Base-by-base conservation (phyloP, 2,888 invertebrate species). In the Baronia brevicornis region DNA sequence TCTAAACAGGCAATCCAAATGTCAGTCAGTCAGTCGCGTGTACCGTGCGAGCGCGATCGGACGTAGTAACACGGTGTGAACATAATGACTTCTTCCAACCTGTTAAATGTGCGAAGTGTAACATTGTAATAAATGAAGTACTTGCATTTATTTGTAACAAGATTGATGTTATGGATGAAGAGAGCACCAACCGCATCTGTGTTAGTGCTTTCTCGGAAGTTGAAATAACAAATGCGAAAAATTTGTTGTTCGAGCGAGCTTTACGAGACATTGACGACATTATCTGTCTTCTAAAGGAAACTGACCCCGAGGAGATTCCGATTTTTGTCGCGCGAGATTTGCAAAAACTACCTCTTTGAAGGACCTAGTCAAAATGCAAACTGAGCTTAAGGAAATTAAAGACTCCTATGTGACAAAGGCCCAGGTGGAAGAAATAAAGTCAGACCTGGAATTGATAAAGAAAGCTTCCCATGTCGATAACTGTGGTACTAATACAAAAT, bases 221-320 rank as follows among this genome's bases (percentile, higher is more conserved):
- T n/a, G 42, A 46, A 6, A 39, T 44, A 8, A 8, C 19, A n/a
- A 9, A 1, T 1, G 44, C 43, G 1, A 47, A 47, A 20, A 18
- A 36, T 12, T 12, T 44, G 5, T 12, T 46, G 8, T 43, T 38
- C 23, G 37, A 38, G 2, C 36, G 41, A 8, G 12, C 30, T 9
- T 4, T 9, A 9, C 18, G 44, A 9, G 33, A 47, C n/a, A 36
- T 45, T 1, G 41, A 43, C 5, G 43, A 46, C 10, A 43, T 46
- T 5, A 39, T 43, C 2, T 18, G 36, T 14, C 5, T 40, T 1
- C 4, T 43, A 6, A 39, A 31, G 7, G 33, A 28, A 10, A 30
- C 24, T 0, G 32, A 44, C 20, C 35, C 41, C 2, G 46, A 48
- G 28, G 28, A 28, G 1, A 14, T 40, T 13, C 43, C 43, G 2